These are phyloP conservation scores for Pachyrhynchus sulphureomaculatus DNA, from an alignment of 1,140 invertebrate species.

Conservation along the genomic window DNA sequence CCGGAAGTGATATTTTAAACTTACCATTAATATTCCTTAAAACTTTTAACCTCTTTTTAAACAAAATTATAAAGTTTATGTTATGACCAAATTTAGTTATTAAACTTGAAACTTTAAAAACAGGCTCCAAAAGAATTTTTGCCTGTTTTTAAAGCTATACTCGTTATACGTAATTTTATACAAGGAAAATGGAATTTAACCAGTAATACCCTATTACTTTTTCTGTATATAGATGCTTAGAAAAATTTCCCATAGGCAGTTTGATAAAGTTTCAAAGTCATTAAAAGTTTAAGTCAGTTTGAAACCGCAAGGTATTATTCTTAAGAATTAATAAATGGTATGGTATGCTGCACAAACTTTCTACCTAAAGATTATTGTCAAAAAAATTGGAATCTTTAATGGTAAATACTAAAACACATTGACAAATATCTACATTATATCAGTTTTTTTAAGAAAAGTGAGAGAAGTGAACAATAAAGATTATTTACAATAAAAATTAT, in stretches of 20 bases:
- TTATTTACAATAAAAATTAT: too few species aligned
- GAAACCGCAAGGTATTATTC: background rate
- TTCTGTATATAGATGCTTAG: slow-evolving; percentile 1
- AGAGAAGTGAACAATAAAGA: too few species aligned
- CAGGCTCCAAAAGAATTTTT: slow-evolving; percentile 10
- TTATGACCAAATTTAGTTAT: slow-evolving; percentile 26
- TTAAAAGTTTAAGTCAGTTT: slow-evolving; percentile 11
- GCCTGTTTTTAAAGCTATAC: slow-evolving; percentile 12
- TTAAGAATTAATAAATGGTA: background rate
- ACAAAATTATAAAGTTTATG: slow-evolving; percentile 17
- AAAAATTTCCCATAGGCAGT: slow-evolving; percentile 8
- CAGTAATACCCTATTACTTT: slow-evolving; percentile 15
- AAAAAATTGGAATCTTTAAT: too few species aligned
- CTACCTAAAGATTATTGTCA: too few species aligned
- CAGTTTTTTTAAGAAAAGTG: too few species aligned
- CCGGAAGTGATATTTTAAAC: background rate
- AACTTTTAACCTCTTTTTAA: slow-evolving; percentile 17
- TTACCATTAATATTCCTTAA: slow-evolving; percentile 14
- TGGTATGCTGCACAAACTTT: too few species aligned
- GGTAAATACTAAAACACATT: too few species aligned
- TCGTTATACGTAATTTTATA: slow-evolving; percentile 28
- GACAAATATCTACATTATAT: too few species aligned
- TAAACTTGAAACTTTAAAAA: slow-evolving; percentile 28
- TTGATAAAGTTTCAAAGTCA: background rate
- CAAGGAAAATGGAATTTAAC: slow-evolving; percentile 28